Conservation (phyloP, 2,113 vertebrate species). For the Lasiurus cinereus region DNA sequence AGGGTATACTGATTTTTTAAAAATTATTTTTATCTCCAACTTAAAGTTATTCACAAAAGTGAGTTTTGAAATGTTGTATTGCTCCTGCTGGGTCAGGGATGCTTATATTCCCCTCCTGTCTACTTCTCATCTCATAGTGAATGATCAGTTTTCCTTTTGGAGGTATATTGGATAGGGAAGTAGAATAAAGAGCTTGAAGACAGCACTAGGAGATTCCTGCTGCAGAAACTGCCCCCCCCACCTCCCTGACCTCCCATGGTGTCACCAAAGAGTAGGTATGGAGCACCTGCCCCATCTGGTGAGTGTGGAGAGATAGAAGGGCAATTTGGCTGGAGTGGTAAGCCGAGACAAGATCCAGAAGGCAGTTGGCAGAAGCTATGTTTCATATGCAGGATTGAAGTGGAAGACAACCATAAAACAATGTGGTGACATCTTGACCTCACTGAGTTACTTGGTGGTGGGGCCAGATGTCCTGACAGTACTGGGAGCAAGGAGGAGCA, state of each 20-base stretch:
- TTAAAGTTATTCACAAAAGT: not conserved
- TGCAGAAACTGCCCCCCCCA: fast-evolving
- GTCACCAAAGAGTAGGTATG: not conserved
- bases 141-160: not conserved
- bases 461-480: no score
- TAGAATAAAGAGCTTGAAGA: not conserved
- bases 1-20: not conserved
- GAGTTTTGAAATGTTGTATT: not conserved
- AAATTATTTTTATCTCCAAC: not conserved
- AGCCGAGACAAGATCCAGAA: no score
- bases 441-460: no score
- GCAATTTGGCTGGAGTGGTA: no score
- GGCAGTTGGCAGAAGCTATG: no score
- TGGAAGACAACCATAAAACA: no score
- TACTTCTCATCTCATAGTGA: not conserved
- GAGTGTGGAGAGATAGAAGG: no score
- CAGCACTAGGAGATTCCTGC: not conserved
- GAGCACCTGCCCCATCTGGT: not conserved
- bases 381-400: no score
- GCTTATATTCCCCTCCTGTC: not conserved
- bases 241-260: not conserved
- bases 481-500: no score
- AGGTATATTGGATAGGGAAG: not conserved
- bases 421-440: no score
- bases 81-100: not conserved